Conservation (phyloP, 2,888 invertebrate species). For the Copidosoma aretas region DNA sequence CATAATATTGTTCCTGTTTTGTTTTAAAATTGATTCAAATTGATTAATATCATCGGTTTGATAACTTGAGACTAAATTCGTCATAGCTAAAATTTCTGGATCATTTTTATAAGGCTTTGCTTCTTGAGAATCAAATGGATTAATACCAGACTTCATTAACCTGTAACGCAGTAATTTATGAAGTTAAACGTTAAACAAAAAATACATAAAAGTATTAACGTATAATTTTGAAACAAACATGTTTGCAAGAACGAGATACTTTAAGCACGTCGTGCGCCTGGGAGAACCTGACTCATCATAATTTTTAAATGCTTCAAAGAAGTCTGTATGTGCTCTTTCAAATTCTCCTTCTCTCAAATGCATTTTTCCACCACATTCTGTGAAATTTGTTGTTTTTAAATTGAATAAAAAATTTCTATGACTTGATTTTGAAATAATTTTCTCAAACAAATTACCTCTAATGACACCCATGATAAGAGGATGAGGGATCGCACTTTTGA, state of each 20-base stretch:
- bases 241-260: constrained; percentile 97
- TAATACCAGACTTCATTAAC: constrained; percentile 99
- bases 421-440: not conserved
- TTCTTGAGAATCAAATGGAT: constrained; percentile 99
- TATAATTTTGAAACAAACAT: constrained; percentile 73
- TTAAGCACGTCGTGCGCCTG: constrained; percentile 93
- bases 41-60: constrained; percentile 98
- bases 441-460: constrained; percentile 70
- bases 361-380: constrained; percentile 99
- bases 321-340: constrained; percentile 98
- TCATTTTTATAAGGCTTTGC: constrained; percentile 99
- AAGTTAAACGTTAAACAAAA: constrained; percentile 1
- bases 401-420: constrained; percentile 3
- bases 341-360: constrained; percentile 98
- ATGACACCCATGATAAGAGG: constrained; percentile 99
- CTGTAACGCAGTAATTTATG: constrained; percentile 62
- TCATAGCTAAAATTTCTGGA: constrained; percentile 99
- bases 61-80: constrained; percentile 94
- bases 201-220: constrained; percentile 1
- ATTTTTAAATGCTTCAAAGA: constrained; percentile 99
- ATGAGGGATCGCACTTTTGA: constrained; percentile 99
- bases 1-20: constrained; percentile 96
- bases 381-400: not conserved
- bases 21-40: constrained; percentile 94
- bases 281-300: constrained; percentile 99